Percentiles rank a stretch among this genome's conserved stretches.
These are phyloP conservation scores for Tetranychus piercei DNA, from an alignment of 2,888 invertebrate genomes.

Conservation along the genomic window DNA sequence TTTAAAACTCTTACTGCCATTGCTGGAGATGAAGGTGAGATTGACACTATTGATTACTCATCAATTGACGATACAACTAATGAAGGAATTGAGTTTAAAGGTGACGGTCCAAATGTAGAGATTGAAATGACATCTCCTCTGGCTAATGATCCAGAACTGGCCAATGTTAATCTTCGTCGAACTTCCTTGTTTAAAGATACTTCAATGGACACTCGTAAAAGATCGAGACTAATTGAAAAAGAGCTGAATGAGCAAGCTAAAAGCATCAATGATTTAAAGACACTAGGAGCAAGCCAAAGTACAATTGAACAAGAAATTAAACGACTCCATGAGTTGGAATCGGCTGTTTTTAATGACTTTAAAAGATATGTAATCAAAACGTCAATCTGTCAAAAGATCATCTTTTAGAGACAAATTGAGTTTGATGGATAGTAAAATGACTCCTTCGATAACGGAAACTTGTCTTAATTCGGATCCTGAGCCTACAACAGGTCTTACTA, in stretches of 20 bases:
- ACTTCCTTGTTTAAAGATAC: slow-evolving; percentile 29
- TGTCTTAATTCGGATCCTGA: background rate
- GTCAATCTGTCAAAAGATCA: slow-evolving; percentile 49
- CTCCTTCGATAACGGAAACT: background rate
- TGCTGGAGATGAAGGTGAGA: slow-evolving; percentile 61
- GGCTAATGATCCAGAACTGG: background rate
- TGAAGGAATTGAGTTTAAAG: background rate
- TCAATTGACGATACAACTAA: background rate
- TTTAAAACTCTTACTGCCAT: slow-evolving; percentile 88
- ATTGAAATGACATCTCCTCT: slow-evolving; percentile 16
- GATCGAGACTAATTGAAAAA: slow-evolving; percentile 80
- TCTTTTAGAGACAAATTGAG: slow-evolving; percentile 13
- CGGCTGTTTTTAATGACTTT: slow-evolving; percentile 81
- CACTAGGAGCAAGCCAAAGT: slow-evolving; percentile 57
- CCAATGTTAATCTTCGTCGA: slow-evolving; percentile 3
- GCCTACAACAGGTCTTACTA: background rate
- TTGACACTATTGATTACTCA: slow-evolving; percentile 37
- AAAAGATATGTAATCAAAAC: slow-evolving; percentile 76
- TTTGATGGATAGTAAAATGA: background rate
- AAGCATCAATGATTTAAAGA: slow-evolving; percentile 71
- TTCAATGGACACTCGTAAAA: slow-evolving; percentile 35
- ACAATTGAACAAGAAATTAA: slow-evolving; percentile 83
- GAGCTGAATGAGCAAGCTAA: slow-evolving; percentile 95
- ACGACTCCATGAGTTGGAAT: slow-evolving; percentile 75
- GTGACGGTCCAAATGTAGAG: background rate